A percentile compares a stretch with the other conserved stretches of the same genome.
Conservation (phyloP, 1,140 invertebrate species). For the Lasioglossum baleicum region DNA sequence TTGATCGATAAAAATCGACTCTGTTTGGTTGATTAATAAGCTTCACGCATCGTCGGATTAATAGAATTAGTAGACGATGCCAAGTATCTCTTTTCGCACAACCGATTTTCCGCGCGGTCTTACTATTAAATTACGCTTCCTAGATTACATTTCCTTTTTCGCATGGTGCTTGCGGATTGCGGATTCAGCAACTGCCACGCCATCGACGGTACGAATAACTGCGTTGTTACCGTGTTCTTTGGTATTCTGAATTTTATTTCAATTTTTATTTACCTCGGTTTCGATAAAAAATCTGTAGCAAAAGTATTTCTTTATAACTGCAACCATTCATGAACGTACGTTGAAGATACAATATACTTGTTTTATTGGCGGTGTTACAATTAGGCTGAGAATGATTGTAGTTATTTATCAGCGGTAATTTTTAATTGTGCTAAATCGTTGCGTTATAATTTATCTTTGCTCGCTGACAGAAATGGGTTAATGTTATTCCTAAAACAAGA, state of each 20-base stretch:
- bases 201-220: not conserved
- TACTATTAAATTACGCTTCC: constrained; percentile 18
- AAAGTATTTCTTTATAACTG: no score
- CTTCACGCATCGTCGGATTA: not conserved
- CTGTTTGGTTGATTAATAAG: not conserved
- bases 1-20: not conserved
- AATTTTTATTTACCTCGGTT: no score
- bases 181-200: not conserved
- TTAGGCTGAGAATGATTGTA: no score
- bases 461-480: no score
- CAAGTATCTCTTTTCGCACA: not conserved
- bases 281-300: no score
- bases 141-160: constrained; percentile 22
- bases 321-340: no score
- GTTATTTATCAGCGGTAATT: no score
- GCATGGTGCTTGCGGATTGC: constrained; percentile 27
- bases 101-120: not conserved
- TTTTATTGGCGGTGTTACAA: no score
- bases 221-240: not conserved
- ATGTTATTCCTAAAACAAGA: not conserved
- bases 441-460: no score
- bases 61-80: not conserved
- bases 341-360: no score
- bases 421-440: no score
- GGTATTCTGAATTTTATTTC: no score